These are phyloP conservation scores for Limonius californicus DNA, from an alignment of 1,140 invertebrate genomes.

Conservation along the genomic window DNA sequence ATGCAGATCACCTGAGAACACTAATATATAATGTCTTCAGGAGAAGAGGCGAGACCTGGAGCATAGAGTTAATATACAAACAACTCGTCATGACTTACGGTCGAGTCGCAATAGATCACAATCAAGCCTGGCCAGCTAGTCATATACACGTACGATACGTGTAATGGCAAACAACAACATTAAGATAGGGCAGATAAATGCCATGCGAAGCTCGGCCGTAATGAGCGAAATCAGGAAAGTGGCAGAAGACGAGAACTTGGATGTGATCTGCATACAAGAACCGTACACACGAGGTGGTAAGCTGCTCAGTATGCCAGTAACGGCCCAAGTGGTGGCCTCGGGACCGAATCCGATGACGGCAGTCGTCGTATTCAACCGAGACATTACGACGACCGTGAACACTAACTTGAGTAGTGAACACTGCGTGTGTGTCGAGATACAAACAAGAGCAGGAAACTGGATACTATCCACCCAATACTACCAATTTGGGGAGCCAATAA, in stretches of 20 bases:
- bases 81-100: no score
- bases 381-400: neutral
- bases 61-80: no score
- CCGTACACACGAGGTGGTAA: neutral
- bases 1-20: no score
- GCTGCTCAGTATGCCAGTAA: neutral
- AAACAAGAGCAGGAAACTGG: neutral
- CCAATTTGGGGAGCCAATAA: constrained; percentile 7
- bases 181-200: constrained; percentile 9
- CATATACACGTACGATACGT: neutral
- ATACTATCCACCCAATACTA: constrained; percentile 13
- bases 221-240: neutral
- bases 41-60: no score
- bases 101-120: neutral
- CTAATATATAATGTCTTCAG: no score
- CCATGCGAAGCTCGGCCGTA: neutral
- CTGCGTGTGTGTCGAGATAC: constrained; percentile 1
- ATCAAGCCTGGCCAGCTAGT: neutral
- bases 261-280: constrained; percentile 14
- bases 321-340: neutral
- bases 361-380: neutral
- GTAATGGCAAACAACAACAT: neutral
- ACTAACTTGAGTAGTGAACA: neutral
- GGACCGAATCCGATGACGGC: constrained; percentile 2
- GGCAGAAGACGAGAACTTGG: neutral